Base-by-base conservation (phyloP, 2,797 vertebrate species). In the Enteromius anoplus region DNA sequence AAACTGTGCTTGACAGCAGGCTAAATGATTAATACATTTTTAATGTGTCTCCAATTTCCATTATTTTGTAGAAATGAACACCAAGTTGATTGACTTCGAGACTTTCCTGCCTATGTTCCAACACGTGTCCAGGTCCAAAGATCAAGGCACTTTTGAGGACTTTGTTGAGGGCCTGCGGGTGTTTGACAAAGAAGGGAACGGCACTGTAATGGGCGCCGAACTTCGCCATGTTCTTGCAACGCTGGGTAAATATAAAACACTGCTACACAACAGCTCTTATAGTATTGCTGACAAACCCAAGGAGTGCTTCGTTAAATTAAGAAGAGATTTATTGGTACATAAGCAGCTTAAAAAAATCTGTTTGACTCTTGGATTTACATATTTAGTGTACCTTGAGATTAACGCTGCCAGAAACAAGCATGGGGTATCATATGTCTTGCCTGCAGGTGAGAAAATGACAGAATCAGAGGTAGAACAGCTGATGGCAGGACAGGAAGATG, bases 101-200 rank as follows among this genome's bases (percentile, higher is more conserved):
- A 95, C 92, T 19, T 96, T 96, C 90, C 93, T 96, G 75, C 95
- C 95, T 75, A 95, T 96, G 89, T 92, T 96, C 87, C 95, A 96
- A 91, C 95, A 96, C 60, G 91, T 96, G 87, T 95, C 95, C 45
- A 93, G 93, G 86, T 93, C 91, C 90, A 96, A 94, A 90, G 94
- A 95, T 89, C 94, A 94, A 84, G 95, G 96, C 60, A 94, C 93
- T 40, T 95, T 93, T 0, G 95, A 96, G 87, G 96, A 96, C 90
- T 96, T 96, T 0, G 95, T 96, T 88, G 95, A 96, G 87, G 96
- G 95, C n/a, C 90, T 96, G 70, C 92, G 95, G 0, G 96, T 96
- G 34, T 96, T 96, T 0, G 96, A 96, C 91, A 96, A 96, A 89
- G 96, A 96, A 88, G 95, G 95, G 85, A 96, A 96, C 0, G 95